Base-by-base conservation (phyloP, 1,140 invertebrate species). In the Meloidogyne hapla region DNA sequence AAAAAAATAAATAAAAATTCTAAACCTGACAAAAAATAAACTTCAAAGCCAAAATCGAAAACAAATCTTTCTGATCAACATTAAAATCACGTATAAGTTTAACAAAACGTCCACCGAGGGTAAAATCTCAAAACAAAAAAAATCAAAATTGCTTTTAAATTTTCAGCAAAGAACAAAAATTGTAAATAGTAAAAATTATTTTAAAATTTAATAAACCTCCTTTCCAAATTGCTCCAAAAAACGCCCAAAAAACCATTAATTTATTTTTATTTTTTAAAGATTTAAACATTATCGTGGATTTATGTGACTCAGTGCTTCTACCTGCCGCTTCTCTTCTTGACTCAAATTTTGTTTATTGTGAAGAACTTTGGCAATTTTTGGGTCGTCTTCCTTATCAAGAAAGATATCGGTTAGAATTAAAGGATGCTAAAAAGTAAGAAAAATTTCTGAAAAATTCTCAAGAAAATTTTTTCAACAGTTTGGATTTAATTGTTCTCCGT, bases 31-130 rank as follows among this genome's bases (percentile, higher is more conserved):
- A 91, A 87, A 92, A 93, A 80, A 92, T 91, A 86, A 94, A 94
- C 88, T 98, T 98, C 87, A 97, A 96, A 64, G 94, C 94, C 61
- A 99, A 89, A 68, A 98, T 92, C 88, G 98, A 94, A 82, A 93
- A 94, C 38, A 97, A 90, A 61, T 94, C 94, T 77, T 91, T 90
- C 33, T 91, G 89, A 87, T 94, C 92, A 80, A 92, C 92, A 91
- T 94, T 94, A 85, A 95, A 95, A 0, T 91, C 91, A 81, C 91
- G 91, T 69, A 97, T 90, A 38, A 96, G 88, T 12, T 92, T 91
- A 87, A 95, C 92, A 88, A 94, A 96, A 48, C 38, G 40, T 80
- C 94, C 90, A 15, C 81, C 12, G 84, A 68, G 9, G 81, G 81
- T 13, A 83, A 48, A 18, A 83, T 18, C 83, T 82, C 8, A 73